These are phyloP conservation scores for Bellardia pandia DNA, from an alignment of 2,888 invertebrate species.

Conservation along the genomic window DNA sequence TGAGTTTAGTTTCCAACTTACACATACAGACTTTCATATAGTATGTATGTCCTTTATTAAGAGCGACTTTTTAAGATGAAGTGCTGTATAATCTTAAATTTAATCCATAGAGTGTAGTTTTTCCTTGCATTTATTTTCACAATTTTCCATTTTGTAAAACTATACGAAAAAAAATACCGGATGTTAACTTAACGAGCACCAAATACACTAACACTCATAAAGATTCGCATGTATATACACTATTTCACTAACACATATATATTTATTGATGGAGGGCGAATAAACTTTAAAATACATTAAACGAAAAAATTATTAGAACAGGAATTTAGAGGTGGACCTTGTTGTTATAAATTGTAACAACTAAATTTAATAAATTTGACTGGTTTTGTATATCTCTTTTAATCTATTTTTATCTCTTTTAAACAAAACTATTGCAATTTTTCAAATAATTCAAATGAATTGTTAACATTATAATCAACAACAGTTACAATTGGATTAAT, in stretches of 20 bases:
- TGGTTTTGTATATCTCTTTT: neutral
- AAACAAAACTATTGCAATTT: neutral
- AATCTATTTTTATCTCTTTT: neutral
- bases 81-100: conserved; percentile 66
- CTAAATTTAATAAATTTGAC: conserved; percentile 31
- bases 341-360: conserved; percentile 39
- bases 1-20: conserved; percentile 37
- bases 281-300: neutral
- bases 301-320: neutral
- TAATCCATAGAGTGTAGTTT: conserved; percentile 61
- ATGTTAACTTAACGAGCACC: conserved; percentile 61
- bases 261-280: conserved; percentile 3
- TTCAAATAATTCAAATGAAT: no score
- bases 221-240: neutral
- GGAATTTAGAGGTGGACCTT: neutral
- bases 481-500: no score
- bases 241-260: neutral
- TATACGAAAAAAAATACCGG: conserved; percentile 60
- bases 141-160: conserved; percentile 43
- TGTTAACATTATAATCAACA: no score
- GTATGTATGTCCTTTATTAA: conserved; percentile 26
- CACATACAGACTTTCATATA: neutral
- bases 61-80: conserved; percentile 62
- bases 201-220: conserved; percentile 4
- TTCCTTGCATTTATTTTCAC: conserved; percentile 28